These are phyloP conservation scores for Cryptomyrus ogoouensis DNA, from an alignment of 2,113 vertebrate species.

Conservation along the genomic window DNA sequence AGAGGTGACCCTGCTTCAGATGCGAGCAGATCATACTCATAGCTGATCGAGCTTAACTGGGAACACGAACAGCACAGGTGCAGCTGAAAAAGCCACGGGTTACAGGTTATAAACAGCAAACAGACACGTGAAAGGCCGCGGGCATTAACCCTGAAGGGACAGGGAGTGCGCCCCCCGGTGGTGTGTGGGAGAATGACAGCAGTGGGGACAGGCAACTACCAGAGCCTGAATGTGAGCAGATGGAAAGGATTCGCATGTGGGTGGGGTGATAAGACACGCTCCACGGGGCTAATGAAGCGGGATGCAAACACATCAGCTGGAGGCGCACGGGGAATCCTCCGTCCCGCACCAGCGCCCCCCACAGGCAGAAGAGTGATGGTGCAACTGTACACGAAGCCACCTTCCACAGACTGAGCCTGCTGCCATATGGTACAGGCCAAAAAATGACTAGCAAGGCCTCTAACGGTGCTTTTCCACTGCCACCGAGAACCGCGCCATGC, in stretches of 20 bases:
- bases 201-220: conserved; percentile 19
- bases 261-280: neutral
- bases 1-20: neutral
- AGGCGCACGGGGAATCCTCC: neutral
- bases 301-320: conserved; percentile 32
- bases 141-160: neutral
- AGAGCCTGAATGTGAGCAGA: conserved; percentile 41
- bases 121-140: no score
- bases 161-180: neutral
- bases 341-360: neutral
- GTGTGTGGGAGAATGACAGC: neutral
- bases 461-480: no score
- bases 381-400: neutral
- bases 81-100: neutral
- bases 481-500: no score
- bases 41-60: neutral
- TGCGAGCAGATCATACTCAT: neutral
- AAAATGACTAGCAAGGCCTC: neutral
- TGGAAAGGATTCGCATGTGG: conserved; percentile 26
- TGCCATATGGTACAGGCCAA: neutral
- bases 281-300: conserved; percentile 35
- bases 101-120: neutral
- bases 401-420: neutral
- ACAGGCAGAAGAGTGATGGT: neutral
- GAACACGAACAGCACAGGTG: neutral